A percentile compares a stretch with the other conserved stretches of the same genome.
Evolutionary conservation across 2,888 invertebrate genomes (phyloP).

Genomic region (Tigriopus californicus): DNA sequence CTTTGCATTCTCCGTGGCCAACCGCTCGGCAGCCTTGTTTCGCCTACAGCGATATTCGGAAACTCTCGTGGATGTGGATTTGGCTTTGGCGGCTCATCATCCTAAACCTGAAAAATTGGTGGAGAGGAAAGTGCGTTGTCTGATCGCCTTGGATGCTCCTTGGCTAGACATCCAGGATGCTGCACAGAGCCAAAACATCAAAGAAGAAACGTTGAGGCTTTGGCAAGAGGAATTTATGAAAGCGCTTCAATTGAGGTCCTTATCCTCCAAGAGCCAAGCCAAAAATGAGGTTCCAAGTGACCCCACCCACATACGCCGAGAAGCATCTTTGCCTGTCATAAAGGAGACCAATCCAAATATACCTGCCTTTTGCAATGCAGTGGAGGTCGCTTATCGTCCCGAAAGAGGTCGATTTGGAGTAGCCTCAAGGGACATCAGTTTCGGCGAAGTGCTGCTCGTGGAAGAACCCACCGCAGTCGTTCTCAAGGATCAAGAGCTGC

Average conservation of each 20-base stretch:
- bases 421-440: not conserved
- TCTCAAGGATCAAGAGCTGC: not conserved
- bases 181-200: not conserved
- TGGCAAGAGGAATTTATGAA: not conserved
- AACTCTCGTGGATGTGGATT: not conserved
- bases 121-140: not conserved
- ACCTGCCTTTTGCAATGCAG: not conserved
- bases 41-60: not conserved
- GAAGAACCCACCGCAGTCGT: not conserved
- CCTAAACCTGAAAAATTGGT: not conserved
- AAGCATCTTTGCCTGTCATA: too few relatives aligned
- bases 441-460: not conserved
- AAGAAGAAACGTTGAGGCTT: not conserved
- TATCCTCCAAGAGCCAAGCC: too few relatives aligned
- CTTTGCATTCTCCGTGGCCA: constrained; percentile 1
- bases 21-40: constrained; percentile 1
- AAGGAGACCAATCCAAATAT: not conserved
- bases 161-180: too few relatives aligned
- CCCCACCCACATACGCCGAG: too few relatives aligned
- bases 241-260: too few relatives aligned
- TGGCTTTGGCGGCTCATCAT: not conserved
- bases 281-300: too few relatives aligned
- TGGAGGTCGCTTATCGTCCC: not conserved
- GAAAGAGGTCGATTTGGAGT: constrained; percentile 3
- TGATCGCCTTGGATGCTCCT: not conserved